Conservation (phyloP, 2,113 vertebrate species). For the Trachemys scripta region DNA sequence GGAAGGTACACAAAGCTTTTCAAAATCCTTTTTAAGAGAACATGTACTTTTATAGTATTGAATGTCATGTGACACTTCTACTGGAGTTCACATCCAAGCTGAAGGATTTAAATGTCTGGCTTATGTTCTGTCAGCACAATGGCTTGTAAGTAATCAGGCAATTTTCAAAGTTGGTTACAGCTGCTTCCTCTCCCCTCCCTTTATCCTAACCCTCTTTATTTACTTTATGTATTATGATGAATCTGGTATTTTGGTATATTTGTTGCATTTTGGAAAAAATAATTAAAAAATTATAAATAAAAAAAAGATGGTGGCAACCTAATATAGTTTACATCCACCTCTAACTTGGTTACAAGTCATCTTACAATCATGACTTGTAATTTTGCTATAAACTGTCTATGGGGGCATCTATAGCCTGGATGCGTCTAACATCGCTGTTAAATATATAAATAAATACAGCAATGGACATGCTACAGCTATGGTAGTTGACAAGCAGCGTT, state of each 20-base stretch:
- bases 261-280: neutral
- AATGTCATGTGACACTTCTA: neutral
- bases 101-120: neutral
- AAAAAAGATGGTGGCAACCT: neutral
- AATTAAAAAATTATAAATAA: neutral
- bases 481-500: neutral
- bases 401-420: neutral
- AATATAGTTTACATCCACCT: neutral
- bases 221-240: neutral
- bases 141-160: neutral
- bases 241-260: neutral
- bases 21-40: neutral
- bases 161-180: neutral
- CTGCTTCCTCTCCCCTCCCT: neutral
- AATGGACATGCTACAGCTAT: neutral
- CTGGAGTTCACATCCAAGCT: neutral
- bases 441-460: neutral
- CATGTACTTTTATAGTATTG: neutral
- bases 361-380: neutral
- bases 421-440: neutral
- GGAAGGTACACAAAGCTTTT: slow-evolving; percentile 77
- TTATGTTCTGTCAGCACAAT: neutral
- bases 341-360: neutral
- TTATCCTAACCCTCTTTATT: neutral
- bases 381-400: neutral